phyloP scores from a whole-genome alignment of 2,113 vertebrate genomes.

The Chaetodon trifascialis region DNA sequence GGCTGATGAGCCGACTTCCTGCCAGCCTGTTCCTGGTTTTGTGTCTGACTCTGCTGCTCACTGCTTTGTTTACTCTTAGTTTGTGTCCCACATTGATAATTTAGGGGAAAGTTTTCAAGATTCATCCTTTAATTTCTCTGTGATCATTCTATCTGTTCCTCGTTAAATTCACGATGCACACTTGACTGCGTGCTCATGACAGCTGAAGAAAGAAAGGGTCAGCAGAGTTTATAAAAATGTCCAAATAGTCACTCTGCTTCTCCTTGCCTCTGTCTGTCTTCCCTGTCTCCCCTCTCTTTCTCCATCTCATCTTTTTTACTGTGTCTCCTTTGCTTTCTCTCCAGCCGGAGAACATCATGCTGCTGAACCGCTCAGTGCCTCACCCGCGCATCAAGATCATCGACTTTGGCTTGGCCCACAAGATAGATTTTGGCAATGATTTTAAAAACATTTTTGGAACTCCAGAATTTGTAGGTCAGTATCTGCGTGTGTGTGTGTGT shows the following conservation, averaged over 20 bases:
- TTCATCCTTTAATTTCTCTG: neutral
- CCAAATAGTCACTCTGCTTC: neutral
- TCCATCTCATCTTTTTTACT: neutral
- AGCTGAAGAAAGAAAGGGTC: neutral
- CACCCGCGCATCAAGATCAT: conserved; percentile 99
- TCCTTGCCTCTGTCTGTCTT: neutral
- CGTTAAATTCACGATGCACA: neutral
- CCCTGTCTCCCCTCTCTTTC: neutral
- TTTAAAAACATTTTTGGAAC: conserved; percentile 99
- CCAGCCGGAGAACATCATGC: conserved; percentile 99
- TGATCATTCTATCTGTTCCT: neutral
- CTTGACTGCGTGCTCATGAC: neutral
- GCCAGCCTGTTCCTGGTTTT: conserved; percentile 45
- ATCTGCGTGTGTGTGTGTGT: neutral
- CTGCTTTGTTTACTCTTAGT: neutral
- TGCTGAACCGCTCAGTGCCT: conserved; percentile 92
- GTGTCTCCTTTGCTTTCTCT: neutral
- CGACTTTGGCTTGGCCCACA: conserved; percentile 97
- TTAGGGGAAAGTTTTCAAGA: neutral
- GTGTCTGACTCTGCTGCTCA: neutral
- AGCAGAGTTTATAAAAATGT: neutral
- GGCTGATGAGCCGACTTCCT: conserved; percentile 55
- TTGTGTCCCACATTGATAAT: neutral
- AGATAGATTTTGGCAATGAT: conserved; percentile 98
- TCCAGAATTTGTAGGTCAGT: conserved; percentile 97